Evolutionary conservation across 2,888 invertebrate genomes (phyloP).

Genomic region (Scaeva pyrastri): DNA sequence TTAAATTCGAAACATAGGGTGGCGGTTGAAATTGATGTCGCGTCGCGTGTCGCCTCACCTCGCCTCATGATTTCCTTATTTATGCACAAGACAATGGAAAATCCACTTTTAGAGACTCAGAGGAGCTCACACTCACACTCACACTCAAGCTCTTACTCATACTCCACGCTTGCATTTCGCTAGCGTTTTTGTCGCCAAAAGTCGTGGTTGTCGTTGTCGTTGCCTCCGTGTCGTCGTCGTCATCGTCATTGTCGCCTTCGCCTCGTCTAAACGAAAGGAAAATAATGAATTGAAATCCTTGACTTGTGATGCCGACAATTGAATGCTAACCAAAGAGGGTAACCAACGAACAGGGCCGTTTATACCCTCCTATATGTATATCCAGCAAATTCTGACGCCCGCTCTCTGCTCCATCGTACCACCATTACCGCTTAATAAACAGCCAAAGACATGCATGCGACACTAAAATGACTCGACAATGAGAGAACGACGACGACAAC

Average conservation of each 20-base stretch:
- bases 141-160: too few species aligned
- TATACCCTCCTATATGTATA: too few species aligned
- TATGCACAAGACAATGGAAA: constrained; percentile 64
- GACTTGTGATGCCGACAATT: constrained; percentile 71
- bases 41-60: too few species aligned
- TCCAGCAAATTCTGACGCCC: background rate
- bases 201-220: background rate
- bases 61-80: constrained; percentile 67
- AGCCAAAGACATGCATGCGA: constrained; percentile 62
- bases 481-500: constrained; percentile 34
- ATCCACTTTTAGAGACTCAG: constrained; percentile 1
- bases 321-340: constrained; percentile 66
- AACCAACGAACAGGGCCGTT: constrained; percentile 36
- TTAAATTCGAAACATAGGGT: constrained; percentile 30
- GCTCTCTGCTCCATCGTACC: too few species aligned
- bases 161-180: background rate
- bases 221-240: background rate
- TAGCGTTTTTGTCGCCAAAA: background rate
- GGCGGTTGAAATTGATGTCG: constrained; percentile 62
- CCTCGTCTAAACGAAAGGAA: constrained; percentile 12
- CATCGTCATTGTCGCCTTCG: background rate
- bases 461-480: constrained; percentile 61
- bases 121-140: background rate
- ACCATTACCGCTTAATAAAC: constrained; percentile 45
- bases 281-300: constrained; percentile 73